Evolutionary conservation across 2,888 invertebrate species (phyloP), one percentile per base, ranked within the genome.

Genomic region (Lissocephala sabroskyi): DNA sequence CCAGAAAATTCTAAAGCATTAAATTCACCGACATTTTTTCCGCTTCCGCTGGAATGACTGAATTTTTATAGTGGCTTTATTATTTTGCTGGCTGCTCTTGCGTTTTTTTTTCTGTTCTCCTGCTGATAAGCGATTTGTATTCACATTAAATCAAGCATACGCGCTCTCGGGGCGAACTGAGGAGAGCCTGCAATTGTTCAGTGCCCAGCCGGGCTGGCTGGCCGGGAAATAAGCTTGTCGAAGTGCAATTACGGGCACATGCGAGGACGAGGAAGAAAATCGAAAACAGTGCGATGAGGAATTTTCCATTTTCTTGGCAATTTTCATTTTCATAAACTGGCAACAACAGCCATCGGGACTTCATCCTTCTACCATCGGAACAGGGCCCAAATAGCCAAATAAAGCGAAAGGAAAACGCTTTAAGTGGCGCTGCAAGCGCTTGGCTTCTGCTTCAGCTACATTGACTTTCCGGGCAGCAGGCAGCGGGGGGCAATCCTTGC

Each of bases 61-160:
- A n/a, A n/a, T 32, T 13, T 32, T 32, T 32, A 32, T 32, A 6
- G 13, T 32, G 30, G 30, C 30, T 32, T 32, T 32, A 32, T 32
- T 32, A 32, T 13, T 6, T 32, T 13, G 11, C 13, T 32, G 11
- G 13, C 13, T 29, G 13, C 29, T 36, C 13, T 41, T 17, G 13
- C 2, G 30, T 49, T 32, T 29, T 32, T 36, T 5, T 17, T 48
- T 23, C 32, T 47, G 32, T 30, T 48, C 44, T 42, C 7, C 18
- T n/a, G 53, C 53, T 59, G 71, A 74, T 62, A 62, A 62, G 56
- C 67, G 57, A 70, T 70, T 76, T 73, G 52, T 76, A 68, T 62
- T 65, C 58, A 54, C 52, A 74, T 59, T 76, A 59, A 73, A 60
- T 62, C 62, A 68, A 59, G 49, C 58, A 40, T 46, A 48, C 37